Base-by-base conservation (phyloP, 2,888 invertebrate species). In the Tetheella fluctuosa region DNA sequence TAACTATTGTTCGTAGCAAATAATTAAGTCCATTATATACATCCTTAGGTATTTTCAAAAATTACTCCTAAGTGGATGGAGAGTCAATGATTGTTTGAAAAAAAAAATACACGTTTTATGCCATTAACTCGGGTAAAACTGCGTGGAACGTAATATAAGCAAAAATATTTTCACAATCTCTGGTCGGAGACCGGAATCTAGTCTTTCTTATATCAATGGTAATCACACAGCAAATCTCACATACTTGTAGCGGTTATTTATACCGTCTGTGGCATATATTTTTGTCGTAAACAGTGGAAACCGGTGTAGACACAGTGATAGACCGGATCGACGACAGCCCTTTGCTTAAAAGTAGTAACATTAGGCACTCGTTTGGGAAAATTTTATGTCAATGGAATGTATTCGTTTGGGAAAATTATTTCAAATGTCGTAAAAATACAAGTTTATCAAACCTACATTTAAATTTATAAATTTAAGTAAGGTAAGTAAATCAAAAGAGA, bases 251-350 rank as follows among this genome's bases (percentile, higher is more conserved):
- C 42, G 17, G 17, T 48, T 48, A 20, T 48, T 48, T 48, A 48
- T 48, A 20, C 4, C n/a, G 8, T 48, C 48, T 20, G 48, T 48
- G 48, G 2, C 48, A 48, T 48, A 48, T 48, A 20, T 48, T 20
- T 15, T 48, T 48, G 48, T 48, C n/a, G 48, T 42, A 42, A 42
- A 42, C 42, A 15, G 37, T 42, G 8, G 42, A 17, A 42, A 42
- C 20, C 20, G 20, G 48, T 48, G 48, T 48, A 48, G 20, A 20
- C 10, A 10, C 20, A 8, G 48, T 48, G 48, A 48, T 10, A 48
- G 48, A 20, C 48, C 48, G 48, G 48, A 17, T 20, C 20, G 48
- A 8, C 20, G 13, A 13, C 34, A 13, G 34, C 34, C 34, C 34
- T 34, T 34, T 34, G 34, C 34, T 34, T 34, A 34, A 15, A n/a